phyloP scores from a whole-genome alignment of 2,888 invertebrate species.

The Smittia aterrima region DNA sequence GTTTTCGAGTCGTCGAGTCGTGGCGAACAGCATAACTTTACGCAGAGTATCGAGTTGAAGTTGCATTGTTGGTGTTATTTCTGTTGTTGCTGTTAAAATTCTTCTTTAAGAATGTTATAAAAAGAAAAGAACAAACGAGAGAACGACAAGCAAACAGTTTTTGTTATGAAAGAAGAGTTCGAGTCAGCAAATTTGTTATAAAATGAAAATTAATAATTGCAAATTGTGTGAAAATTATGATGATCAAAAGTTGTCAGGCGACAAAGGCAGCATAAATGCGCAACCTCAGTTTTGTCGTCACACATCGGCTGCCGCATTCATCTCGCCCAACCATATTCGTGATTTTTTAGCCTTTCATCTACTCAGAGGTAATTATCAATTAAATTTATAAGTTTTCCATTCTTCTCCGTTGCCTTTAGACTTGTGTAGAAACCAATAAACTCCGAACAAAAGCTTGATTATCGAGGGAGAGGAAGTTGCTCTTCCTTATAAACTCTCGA shows the following conservation, averaged over 20 bases:
- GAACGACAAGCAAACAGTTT: neutral
- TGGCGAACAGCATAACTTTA: constrained; percentile 29
- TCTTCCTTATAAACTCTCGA: neutral
- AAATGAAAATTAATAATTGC: constrained; percentile 45
- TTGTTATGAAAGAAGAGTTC: constrained; percentile 5
- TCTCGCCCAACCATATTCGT: constrained; percentile 60
- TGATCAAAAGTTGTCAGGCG: constrained; percentile 43
- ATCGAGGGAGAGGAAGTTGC: constrained; percentile 12
- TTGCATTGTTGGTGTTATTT: constrained; percentile 24
- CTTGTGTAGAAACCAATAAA: too few relatives aligned
- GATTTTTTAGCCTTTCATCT: constrained; percentile 65
- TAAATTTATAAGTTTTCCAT: constrained; percentile 18
- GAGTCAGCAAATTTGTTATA: constrained; percentile 10
- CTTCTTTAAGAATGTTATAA: constrained; percentile 11
- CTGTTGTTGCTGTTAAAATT: constrained; percentile 29
- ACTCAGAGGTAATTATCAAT: constrained; percentile 58
- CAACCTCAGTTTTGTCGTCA: constrained; percentile 36
- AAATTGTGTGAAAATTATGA: constrained; percentile 45
- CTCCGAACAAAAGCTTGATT: too few relatives aligned
- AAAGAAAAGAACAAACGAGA: neutral
- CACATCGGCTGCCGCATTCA: constrained; percentile 54
- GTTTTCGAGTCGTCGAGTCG: constrained; percentile 5
- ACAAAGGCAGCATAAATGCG: constrained; percentile 40
- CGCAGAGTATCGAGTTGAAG: neutral
- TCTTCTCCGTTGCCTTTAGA: neutral